Evolutionary conservation across 2,888 invertebrate genomes (phyloP), one percentile per base, ranked within the genome.

Genomic region (Pharmacophagus antenor): DNA sequence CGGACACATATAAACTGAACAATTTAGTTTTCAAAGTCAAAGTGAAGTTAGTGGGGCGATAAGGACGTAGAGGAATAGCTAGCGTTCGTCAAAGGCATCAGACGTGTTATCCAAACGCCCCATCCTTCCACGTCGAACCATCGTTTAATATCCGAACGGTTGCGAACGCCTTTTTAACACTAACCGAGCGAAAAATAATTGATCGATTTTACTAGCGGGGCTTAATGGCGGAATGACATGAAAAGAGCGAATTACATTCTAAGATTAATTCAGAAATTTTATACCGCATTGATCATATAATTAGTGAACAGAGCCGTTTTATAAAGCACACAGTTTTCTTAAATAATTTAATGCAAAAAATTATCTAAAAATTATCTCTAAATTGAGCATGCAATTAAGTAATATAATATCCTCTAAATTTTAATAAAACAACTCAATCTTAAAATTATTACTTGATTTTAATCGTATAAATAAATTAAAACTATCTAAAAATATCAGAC

Each of bases 61-160:
- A 86, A 85, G 81, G 80, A 81, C 80, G 73, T 70, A 77, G 84
- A 86, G 78, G 73, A 67, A 72, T 71, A 62, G 70, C 62, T 56
- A 57, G 66, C 69, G 72, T 70, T 51, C 61, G 62, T 64, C 56
- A 64, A 56, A 62, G 60, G 61, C 57, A n/a, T 50, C 67, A 62
- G 63, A 55, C 55, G 53, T 27, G 41, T 49, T 56, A 61, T 61
- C 62, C 61, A 60, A 62, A 64, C 66, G 64, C 55, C 65, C 67
- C 68, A 73, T 73, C 71, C 69, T 71, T 72, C 72, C 63, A 63
- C 70, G 75, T 74, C 70, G 69, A 66, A 63, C 76, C 73, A 75
- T 72, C 82, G 84, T 85, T 86, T 85, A 84, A 88, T 87, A 88
- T 86, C 86, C 85, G 84, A 81, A 77, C 75, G 70, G 74, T 69